phyloP scores from a whole-genome alignment of 1,140 invertebrate genomes.

The Aphidius gifuensis region DNA sequence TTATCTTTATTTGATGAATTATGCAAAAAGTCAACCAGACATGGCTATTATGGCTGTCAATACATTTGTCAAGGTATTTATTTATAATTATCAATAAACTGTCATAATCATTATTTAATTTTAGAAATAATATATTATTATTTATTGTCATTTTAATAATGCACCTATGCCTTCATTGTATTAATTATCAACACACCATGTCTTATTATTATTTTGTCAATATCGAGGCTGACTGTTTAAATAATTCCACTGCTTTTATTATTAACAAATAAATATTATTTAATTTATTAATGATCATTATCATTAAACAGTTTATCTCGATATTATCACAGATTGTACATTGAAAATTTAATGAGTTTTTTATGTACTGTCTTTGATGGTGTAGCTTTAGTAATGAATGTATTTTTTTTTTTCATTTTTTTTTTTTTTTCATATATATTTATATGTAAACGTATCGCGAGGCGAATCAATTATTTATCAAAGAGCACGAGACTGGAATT shows the following conservation, averaged over 20 bases:
- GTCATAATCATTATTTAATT: slow-evolving; percentile 22
- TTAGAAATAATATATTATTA: background rate
- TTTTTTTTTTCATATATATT: slow-evolving; percentile 20
- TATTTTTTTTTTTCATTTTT: slow-evolving; percentile 35
- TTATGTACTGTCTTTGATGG: slow-evolving; percentile 46
- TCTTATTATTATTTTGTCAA: slow-evolving; percentile 33
- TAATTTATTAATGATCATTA: slow-evolving; percentile 14
- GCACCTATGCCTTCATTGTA: slow-evolving; percentile 46
- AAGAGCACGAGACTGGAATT: slow-evolving; percentile 55
- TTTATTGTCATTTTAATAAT: slow-evolving; percentile 27
- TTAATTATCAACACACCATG: slow-evolving; percentile 27
- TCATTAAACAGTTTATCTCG: slow-evolving; percentile 40
- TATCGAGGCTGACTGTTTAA: slow-evolving; percentile 39
- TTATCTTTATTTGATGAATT: slow-evolving; percentile 99
- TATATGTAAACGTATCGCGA: slow-evolving; percentile 14
- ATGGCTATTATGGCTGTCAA: slow-evolving; percentile 99
- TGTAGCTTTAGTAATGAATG: slow-evolving; percentile 47
- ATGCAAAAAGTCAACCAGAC: slow-evolving; percentile 99
- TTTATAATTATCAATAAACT: slow-evolving; percentile 29
- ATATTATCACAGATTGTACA: slow-evolving; percentile 43
- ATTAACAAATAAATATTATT: background rate
- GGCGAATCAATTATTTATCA: slow-evolving; percentile 55
- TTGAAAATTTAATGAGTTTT: slow-evolving; percentile 46
- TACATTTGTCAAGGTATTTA: slow-evolving; percentile 95
- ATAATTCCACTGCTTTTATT: background rate